Base-by-base conservation (phyloP, 1,140 invertebrate species). In the Bombus superbus region DNA sequence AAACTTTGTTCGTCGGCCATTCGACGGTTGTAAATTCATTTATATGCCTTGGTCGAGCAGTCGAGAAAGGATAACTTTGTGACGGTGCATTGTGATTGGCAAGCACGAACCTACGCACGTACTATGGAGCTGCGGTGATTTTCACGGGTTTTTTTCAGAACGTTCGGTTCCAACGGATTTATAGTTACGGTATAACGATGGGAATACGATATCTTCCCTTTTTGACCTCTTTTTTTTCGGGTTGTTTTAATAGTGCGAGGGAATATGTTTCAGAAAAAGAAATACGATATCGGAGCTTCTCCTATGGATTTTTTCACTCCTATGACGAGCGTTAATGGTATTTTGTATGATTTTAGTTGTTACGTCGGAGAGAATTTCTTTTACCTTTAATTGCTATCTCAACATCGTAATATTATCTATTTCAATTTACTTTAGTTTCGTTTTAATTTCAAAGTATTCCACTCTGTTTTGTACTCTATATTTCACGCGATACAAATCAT, bases 11-110 rank as follows among this genome's bases (percentile, higher is more conserved):
- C 47, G 25, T 8, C 44, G 15, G 10, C 18, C 64, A 25, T 9
- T 68, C 32, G 42, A 59, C 32, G 42, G n/a, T 59, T 71, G 64
- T 78, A 83, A 77, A 83, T 78, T 77, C 74, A 83, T 83, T 83
- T 77, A 76, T 59, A 69, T 18, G 28, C 59, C 28, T 22, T 15
- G n/a, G 8, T 22, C 3, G 25, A 83, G 25, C 22, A 5, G 66
- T n/a, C 28, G 15, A 42, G 15, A 18, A 71, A 88, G 40, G 64
- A n/a, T 38, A 64, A 69, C 44, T 75, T 32, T 28, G 11, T 22
- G 62, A 40, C 13, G 6, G 8, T 28, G 59, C 3, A n/a, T 11
- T 38, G 68, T 35, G 69, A 81, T 59, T 22, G 53, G 71, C 40
- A 62, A 81, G 40, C 59, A 59, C 5, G n/a, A 13, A 38, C 59